Evolutionary conservation across 1,140 invertebrate species (phyloP).

Genomic region (Drosophila nannoptera): DNA sequence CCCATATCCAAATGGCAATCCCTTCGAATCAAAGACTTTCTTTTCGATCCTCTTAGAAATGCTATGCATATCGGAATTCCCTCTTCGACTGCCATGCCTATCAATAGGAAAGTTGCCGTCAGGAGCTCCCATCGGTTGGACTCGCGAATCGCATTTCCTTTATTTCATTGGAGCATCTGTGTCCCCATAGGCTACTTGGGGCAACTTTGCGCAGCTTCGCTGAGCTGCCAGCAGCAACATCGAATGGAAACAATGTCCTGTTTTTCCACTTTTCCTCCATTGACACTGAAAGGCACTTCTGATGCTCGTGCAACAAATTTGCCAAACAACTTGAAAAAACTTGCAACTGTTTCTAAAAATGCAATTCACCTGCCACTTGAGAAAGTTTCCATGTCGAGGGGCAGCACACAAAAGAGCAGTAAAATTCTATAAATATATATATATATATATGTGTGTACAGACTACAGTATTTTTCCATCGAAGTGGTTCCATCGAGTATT

Average conservation of each 20-base stretch:
- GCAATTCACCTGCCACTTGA: slow-evolving; percentile 41
- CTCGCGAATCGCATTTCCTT: too few species aligned
- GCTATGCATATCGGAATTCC: too few species aligned
- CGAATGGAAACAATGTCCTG: slow-evolving; percentile 2
- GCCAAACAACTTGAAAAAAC: slow-evolving; percentile 39
- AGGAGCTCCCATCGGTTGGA: too few species aligned
- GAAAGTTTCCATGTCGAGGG: slow-evolving; percentile 26
- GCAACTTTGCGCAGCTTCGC: neutral
- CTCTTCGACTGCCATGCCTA: too few species aligned
- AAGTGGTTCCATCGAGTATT: neutral
- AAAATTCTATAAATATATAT: slow-evolving; percentile 16
- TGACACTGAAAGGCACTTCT: slow-evolving; percentile 27
- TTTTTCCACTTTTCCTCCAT: neutral
- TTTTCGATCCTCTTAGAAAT: too few species aligned
- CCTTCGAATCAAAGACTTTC: too few species aligned
- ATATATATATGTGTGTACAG: neutral
- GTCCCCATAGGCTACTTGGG: neutral
- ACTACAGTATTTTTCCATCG: neutral
- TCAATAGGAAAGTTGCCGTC: too few species aligned
- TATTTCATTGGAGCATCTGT: neutral
- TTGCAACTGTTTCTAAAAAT: slow-evolving; percentile 41
- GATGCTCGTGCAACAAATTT: slow-evolving; percentile 29
- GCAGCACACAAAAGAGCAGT: slow-evolving; percentile 8
- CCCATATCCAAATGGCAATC: too few species aligned
- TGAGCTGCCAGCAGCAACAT: neutral